Percentiles rank a stretch among this genome's conserved stretches.
Evolutionary conservation across 2,888 invertebrate species (phyloP).

Genomic region (Megamerina dolium): DNA sequence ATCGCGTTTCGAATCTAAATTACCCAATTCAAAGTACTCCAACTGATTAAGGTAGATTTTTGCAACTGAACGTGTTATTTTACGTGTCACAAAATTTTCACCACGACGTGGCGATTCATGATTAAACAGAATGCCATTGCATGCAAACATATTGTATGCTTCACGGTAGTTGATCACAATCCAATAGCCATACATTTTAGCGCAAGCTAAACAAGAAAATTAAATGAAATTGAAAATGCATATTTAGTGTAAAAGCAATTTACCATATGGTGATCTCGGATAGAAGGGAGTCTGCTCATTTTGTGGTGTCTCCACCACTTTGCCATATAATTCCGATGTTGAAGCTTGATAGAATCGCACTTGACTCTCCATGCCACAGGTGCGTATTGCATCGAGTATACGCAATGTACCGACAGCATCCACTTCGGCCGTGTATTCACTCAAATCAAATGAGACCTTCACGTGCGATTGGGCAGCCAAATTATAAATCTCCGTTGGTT

Average conservation of each 20-base stretch:
- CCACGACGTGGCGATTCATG: constrained; percentile 94
- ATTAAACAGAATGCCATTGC: constrained; percentile 94
- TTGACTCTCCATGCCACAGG: constrained; percentile 73
- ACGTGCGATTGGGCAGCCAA: constrained; percentile 98
- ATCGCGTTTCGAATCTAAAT: constrained; percentile 90
- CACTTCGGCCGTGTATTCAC: constrained; percentile 98
- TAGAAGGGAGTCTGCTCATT: constrained; percentile 93
- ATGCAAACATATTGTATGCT: constrained; percentile 91
- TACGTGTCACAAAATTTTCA: constrained; percentile 97
- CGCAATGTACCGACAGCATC: constrained; percentile 92
- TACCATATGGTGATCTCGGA: constrained; percentile 94
- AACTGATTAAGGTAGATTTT: constrained; percentile 88
- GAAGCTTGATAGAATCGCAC: constrained; percentile 93
- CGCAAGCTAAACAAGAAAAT: constrained; percentile 64
- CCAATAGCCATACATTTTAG: constrained; percentile 94
- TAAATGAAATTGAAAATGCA: neutral
- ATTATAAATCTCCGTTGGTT: constrained; percentile 94
- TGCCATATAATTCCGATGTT: constrained; percentile 91
- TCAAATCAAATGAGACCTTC: constrained; percentile 96
- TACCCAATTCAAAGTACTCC: constrained; percentile 83
- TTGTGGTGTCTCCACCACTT: constrained; percentile 88
- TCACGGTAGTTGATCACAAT: constrained; percentile 93
- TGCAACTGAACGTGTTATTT: constrained; percentile 95
- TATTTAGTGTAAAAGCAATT: too few species aligned
- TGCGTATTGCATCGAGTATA: constrained; percentile 84